Base-by-base conservation (phyloP, 1,140 invertebrate species). In the Procambarus clarkii region DNA sequence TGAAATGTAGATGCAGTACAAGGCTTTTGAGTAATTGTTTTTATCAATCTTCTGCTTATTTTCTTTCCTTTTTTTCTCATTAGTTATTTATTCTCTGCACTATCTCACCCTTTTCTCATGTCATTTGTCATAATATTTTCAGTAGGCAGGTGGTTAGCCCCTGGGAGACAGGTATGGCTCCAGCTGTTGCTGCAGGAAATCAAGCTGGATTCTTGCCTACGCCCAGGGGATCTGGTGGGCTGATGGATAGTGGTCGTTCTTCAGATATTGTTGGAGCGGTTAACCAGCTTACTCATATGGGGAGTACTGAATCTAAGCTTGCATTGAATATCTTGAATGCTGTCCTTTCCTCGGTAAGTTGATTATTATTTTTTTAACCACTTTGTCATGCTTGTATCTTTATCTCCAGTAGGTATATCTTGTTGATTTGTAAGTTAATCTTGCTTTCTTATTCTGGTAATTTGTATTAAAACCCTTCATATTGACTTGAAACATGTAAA, bases 311-410 rank as follows among this genome's bases (percentile, higher is more conserved):
- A 15, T 83, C 81, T 4, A 45, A 69, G 34, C 54, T 83, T 48
- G 81, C 81, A 9, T 64, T 83, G 54, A 83, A 83, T 24, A 83
- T 83, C 54, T 45, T 83, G 7, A 83, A 83, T 69, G 81, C 81
- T 45, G 81, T 83, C 58, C 15, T 83, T 24, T 13, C 7, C 13
- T 24, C 4, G 45, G 81, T 83, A 15, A 83, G 81, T 82, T 74
- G 0, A 18, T 69, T 58, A 9, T 58, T 9, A 58, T 9, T 58
- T 15, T 9, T 58, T 58, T 34, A 34, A 34, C 34, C 34, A 34
- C 34, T 34, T 34, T 34, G 34, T 34, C 34, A 34, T 34, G 34
- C 34, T 34, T 34, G 34, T 34, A 34, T 34, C 34, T 34, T 34
- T 34, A 34, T 34, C 34, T 34, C 34, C 34, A 34, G 34, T 34